Evolutionary conservation across 2,888 invertebrate species (phyloP).

Genomic region (Chironomus tentans): DNA sequence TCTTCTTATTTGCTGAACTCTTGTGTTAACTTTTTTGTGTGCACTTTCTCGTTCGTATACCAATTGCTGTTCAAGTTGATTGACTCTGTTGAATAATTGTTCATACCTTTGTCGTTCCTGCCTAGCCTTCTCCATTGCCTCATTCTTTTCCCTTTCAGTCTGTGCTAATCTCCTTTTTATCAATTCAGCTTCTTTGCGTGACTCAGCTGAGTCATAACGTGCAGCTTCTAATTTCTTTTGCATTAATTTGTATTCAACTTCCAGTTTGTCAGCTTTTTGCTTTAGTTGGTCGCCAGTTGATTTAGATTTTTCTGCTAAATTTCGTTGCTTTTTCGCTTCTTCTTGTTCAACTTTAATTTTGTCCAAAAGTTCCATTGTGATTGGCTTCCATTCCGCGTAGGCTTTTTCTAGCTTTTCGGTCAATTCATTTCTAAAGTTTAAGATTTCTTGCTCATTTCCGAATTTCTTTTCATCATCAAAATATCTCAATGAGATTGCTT

Average conservation of each 20-base stretch:
- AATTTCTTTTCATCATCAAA: conserved; percentile 17
- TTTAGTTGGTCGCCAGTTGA: conserved; percentile 17
- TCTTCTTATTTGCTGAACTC: neutral
- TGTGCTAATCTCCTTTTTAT: neutral
- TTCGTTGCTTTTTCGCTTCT: neutral
- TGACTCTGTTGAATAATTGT: neutral
- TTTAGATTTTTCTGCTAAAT: conserved; percentile 7
- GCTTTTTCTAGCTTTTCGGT: neutral
- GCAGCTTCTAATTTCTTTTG: neutral
- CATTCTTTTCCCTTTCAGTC: neutral
- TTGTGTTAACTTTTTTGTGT: neutral
- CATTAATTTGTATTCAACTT: conserved; percentile 24
- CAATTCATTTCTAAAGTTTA: neutral
- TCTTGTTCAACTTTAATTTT: neutral
- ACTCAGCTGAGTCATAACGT: neutral
- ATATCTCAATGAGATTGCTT: neutral
- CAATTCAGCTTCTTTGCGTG: neutral
- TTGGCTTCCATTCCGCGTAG: conserved; percentile 1
- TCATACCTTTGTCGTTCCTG: neutral
- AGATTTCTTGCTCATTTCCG: neutral
- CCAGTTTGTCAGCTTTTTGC: conserved; percentile 17
- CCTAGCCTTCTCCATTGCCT: neutral
- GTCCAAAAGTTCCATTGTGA: neutral
- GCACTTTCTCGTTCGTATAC: neutral
- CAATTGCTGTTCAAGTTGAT: neutral